These are phyloP conservation scores for Elaeidobius kamerunicus DNA, from an alignment of 2,888 invertebrate genomes.

Conservation along the genomic window DNA sequence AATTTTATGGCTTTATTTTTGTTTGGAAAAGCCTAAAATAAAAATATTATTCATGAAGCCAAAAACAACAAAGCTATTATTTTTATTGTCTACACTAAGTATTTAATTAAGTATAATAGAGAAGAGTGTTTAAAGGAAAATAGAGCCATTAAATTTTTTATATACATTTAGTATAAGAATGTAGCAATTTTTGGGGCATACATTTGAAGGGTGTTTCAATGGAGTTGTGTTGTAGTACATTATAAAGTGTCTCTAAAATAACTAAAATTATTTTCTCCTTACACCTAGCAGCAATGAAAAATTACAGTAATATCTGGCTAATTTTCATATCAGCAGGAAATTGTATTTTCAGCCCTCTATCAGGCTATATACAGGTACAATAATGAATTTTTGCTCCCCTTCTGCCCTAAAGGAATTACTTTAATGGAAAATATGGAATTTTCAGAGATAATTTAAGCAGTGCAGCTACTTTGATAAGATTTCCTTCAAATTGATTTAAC, in stretches of 20 bases:
- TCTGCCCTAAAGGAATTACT: conserved; percentile 7
- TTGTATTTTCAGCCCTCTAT: conserved; percentile 2
- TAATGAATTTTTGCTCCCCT: conserved; percentile 10
- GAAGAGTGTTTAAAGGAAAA: no score
- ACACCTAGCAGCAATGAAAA: neutral
- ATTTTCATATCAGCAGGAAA: conserved; percentile 8
- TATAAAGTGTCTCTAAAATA: no score
- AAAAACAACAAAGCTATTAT: no score
- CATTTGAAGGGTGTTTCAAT: neutral
- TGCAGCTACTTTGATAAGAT: conserved; percentile 2
- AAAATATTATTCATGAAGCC: no score
- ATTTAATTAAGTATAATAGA: no score
- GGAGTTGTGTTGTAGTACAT: no score
- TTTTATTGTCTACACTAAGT: no score
- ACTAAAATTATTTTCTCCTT: neutral
- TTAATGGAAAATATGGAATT: conserved; percentile 10
- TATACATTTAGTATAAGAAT: no score
- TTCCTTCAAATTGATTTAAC: neutral
- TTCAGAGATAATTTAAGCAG: neutral
- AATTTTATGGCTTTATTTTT: no score
- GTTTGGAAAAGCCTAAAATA: no score
- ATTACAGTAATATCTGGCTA: conserved; percentile 1
- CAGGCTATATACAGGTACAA: conserved; percentile 4
- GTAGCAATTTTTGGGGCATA: no score
- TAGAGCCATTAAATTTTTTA: no score